Percentiles rank a stretch among this genome's conserved stretches.
phyloP scores from a whole-genome alignment of 1,140 invertebrate species.

The Mesaphorura yosii region DNA sequence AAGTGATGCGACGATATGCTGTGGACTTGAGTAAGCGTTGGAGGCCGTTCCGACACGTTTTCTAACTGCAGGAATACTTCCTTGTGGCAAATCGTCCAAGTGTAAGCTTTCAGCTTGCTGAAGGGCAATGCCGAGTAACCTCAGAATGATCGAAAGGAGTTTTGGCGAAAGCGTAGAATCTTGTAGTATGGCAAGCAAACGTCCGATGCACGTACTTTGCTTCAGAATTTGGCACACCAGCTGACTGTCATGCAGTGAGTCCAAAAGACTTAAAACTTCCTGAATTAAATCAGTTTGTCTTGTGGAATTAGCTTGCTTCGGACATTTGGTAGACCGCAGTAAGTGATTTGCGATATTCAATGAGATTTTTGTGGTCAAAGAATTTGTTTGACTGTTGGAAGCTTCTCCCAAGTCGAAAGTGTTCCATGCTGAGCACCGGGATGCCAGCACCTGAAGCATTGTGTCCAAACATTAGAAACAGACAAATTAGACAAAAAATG shows the following conservation, averaged over 20 bases:
- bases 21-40: background rate
- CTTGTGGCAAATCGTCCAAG: slow-evolving; percentile 29
- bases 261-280: slow-evolving; percentile 38
- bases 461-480: background rate
- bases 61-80: slow-evolving; percentile 33
- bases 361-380: slow-evolving; percentile 38
- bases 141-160: slow-evolving; percentile 38
- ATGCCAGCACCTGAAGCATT: slow-evolving; percentile 4
- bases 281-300: slow-evolving; percentile 33
- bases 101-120: slow-evolving; percentile 36
- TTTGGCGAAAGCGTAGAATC: slow-evolving; percentile 39
- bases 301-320: slow-evolving; percentile 35
- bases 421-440: slow-evolving; percentile 6
- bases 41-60: slow-evolving; percentile 31
- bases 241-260: slow-evolving; percentile 36
- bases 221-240: slow-evolving; percentile 39
- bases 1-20: slow-evolving; percentile 33
- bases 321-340: slow-evolving; percentile 35
- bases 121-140: slow-evolving; percentile 37
- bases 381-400: slow-evolving; percentile 32
- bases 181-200: slow-evolving; percentile 37
- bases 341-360: slow-evolving; percentile 38
- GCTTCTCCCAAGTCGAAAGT: background rate
- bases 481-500: background rate
- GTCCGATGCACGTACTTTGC: slow-evolving; percentile 39